Evolutionary conservation across 1,140 invertebrate species (phyloP), one percentile per base, ranked within the genome.

Genomic region (Caenorhabditis remanei): DNA sequence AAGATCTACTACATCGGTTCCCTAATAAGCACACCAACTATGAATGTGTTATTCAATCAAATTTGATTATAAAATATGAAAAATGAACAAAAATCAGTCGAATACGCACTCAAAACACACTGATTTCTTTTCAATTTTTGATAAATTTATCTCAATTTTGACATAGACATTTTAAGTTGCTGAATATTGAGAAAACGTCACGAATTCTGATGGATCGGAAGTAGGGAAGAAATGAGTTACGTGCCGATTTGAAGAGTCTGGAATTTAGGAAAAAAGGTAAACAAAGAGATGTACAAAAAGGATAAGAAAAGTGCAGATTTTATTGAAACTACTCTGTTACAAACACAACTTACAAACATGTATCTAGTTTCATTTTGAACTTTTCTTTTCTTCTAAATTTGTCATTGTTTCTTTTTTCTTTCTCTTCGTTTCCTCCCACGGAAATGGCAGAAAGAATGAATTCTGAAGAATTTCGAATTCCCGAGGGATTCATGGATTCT

Each of bases 351-450:
- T 32, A n/a, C 11, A 32, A 8, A 50, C 21, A 19, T 50, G 71
- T 79, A 79, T 79, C 43, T 79, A 79, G 46, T 79, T 79, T 50
- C 71, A 48, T 71, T 71, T 71, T 71, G 65, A 71, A 79, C 41
- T 71, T 79, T 41, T 50, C n/a, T 53, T 79, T 53, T 79, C 43
- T 46, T 40, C 46, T 24, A 79, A 79, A 79, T 79, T 79, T 79
- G 71, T 79, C 71, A 79, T 79, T 50, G 71, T 79, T 79, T 71
- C 41, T 71, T 50, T n/a, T n/a, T 50, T 24, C 19, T 24, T 46
- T 71, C 19, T 46, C 43, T 71, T n/a, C 19, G 32, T 63, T 63
- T n/a, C 71, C 71, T 79, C 71, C 71, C 71, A 79, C 71, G 71
- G 71, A 79, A 79, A 79, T 48, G 11, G 21, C 7, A 43, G 32